Evolutionary conservation across 2,113 vertebrate species (phyloP).

Genomic region (Oncorhynchus keta): DNA sequence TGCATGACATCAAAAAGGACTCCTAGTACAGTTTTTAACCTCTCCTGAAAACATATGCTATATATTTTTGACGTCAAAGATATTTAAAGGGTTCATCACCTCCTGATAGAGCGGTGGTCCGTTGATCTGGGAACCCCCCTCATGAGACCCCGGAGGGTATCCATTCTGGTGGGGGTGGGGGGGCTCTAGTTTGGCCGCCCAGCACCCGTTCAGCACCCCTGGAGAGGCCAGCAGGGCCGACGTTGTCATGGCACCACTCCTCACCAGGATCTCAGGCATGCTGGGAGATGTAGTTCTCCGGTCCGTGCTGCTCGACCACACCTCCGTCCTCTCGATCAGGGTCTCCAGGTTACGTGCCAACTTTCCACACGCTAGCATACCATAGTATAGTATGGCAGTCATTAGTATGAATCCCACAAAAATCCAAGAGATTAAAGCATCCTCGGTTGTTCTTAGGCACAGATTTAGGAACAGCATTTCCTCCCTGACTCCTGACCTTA

Average conservation of each 20-base stretch:
- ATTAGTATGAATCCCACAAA: too few relatives aligned
- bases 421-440: too few relatives aligned
- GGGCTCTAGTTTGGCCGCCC: constrained; percentile 41
- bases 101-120: constrained; percentile 26
- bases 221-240: not conserved
- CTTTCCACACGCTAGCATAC: constrained; percentile 45
- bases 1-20: too few relatives aligned
- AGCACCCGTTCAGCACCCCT: constrained; percentile 42
- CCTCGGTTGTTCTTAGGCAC: not conserved
- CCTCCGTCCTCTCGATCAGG: constrained; percentile 55
- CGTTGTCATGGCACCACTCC: constrained; percentile 18
- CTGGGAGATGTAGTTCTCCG: constrained; percentile 29
- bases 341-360: constrained; percentile 57
- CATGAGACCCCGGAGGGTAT: constrained; percentile 21
- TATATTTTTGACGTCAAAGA: too few relatives aligned
- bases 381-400: not conserved
- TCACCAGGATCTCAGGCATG: constrained; percentile 4
- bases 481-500: too few relatives aligned
- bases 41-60: too few relatives aligned
- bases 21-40: too few relatives aligned
- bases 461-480: not conserved
- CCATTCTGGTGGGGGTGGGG: constrained; percentile 1
- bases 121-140: constrained; percentile 6
- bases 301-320: constrained; percentile 42
- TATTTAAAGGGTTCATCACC: not conserved